Evolutionary conservation across 2,113 vertebrate species (phyloP), one percentile per base, ranked within the genome.

Genomic region (Ranitomeya variabilis): DNA sequence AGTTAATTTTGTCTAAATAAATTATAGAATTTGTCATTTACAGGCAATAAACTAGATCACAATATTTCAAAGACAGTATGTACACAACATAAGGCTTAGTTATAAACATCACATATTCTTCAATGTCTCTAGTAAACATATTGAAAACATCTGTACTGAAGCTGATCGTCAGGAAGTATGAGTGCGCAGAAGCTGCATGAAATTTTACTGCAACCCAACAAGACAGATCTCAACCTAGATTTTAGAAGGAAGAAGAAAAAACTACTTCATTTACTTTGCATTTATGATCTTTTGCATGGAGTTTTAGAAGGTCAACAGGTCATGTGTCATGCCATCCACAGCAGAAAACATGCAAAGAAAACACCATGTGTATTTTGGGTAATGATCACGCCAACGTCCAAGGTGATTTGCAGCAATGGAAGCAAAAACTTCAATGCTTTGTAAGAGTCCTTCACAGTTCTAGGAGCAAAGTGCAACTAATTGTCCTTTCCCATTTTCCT

Each of bases 1-100:
- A 93, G 87, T 93, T 92, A 91, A 94, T 94, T 94, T 94, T 51
- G 94, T 95, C 96, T 96, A 96, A 97, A 98, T 98, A 99, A 98
- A 97, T 99, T 97, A 98, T 91, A 93, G 92, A 91, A 91, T 93
- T 95, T 93, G 87, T 96, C 92, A 91, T 96, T 94, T 96, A 93
- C 94, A 95, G 95, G 94, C 95, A 95, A 95, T 93, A 96, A 94
- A 94, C 92, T 92, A 93, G 95, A 96, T 95, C 95, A 96, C 93
- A 94, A 95, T 94, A 95, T 95, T 96, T 96, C 85, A 94, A 94
- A 96, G 95, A 95, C 92, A 93, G 90, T 95, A 94, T 95, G 64
- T 95, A 94, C 93, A 95, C 74, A 87, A 92, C 92, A 91, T 94
- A 95, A 96, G 94, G 95, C 95, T 91, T 95, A 95, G 92, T 95